phyloP scores from a whole-genome alignment of 2,113 vertebrate genomes.

The Delphinus delphis region DNA sequence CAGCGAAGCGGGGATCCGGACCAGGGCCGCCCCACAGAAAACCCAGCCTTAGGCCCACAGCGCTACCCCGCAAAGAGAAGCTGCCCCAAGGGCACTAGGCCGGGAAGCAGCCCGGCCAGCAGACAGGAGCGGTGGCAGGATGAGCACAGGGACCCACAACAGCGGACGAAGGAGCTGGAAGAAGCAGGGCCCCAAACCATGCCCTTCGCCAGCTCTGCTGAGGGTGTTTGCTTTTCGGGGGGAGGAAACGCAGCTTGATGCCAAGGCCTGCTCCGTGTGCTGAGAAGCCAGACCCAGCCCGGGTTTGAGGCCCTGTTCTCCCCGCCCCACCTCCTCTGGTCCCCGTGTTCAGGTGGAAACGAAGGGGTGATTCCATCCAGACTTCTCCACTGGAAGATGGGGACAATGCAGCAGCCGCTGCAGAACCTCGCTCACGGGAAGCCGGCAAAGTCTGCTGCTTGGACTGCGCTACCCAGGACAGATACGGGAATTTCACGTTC shows the following conservation, averaged over 20 bases:
- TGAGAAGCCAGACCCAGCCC: background rate
- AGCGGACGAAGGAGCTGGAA: background rate
- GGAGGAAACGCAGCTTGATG: background rate
- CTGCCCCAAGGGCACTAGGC: background rate
- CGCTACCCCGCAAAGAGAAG: background rate
- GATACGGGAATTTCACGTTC: background rate
- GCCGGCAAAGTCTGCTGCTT: background rate
- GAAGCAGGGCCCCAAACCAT: background rate
- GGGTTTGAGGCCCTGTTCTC: background rate
- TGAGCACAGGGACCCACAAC: background rate
- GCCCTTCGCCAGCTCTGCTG: background rate
- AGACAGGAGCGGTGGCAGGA: background rate
- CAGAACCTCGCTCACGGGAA: background rate
- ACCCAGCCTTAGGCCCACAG: background rate
- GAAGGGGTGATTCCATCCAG: background rate
- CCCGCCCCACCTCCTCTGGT: background rate
- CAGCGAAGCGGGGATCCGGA: background rate
- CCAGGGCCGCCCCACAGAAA: too few species aligned
- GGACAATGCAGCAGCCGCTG: rapidly evolving
- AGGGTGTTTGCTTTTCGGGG: background rate
- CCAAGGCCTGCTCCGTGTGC: background rate
- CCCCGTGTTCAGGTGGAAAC: too few species aligned
- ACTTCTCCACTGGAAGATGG: background rate
- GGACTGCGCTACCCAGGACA: too few species aligned
- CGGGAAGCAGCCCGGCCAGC: background rate